Percentiles rank a stretch among this genome's conserved stretches.
phyloP scores from a whole-genome alignment of 2,888 invertebrate genomes.

The Andrena marginata region DNA sequence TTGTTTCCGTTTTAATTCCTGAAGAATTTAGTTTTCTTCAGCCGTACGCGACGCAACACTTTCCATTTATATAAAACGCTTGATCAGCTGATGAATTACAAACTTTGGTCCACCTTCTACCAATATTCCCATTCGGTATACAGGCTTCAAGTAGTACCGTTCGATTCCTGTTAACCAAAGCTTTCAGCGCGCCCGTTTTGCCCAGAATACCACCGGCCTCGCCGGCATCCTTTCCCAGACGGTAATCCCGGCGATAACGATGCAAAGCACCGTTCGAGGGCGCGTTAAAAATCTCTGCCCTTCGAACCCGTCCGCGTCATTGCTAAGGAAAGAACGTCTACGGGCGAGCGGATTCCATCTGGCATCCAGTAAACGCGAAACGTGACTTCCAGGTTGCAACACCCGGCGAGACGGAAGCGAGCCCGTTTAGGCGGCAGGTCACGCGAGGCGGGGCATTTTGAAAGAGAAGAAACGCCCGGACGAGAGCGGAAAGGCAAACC shows the following conservation, averaged over 20 bases:
- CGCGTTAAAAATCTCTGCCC: constrained; percentile 9
- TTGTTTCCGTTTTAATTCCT: too few relatives aligned
- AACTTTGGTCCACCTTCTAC: too few relatives aligned
- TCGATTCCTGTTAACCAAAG: background rate
- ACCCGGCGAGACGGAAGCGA: constrained; percentile 1
- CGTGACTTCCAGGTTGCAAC: constrained; percentile 29
- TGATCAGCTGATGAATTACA: too few relatives aligned
- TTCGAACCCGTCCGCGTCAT: background rate
- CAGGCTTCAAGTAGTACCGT: too few relatives aligned
- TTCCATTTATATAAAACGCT: too few relatives aligned
- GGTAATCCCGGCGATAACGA: background rate
- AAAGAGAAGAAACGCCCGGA: constrained; percentile 51
- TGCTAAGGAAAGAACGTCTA: constrained; percentile 2
- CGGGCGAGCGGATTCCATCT: constrained; percentile 33
- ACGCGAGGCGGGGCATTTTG: constrained; percentile 43
- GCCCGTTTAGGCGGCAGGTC: constrained; percentile 53
- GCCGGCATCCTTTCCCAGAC: background rate
- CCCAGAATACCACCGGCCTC: background rate
- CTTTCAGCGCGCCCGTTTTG: background rate
- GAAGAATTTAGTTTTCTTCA: too few relatives aligned
- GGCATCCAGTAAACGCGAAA: constrained; percentile 39
- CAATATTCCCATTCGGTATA: too few relatives aligned
- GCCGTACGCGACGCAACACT: too few relatives aligned
- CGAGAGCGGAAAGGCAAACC: constrained; percentile 55
- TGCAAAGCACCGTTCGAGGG: background rate